These are phyloP conservation scores for Buathra laborator DNA, from an alignment of 2,888 invertebrate species.

Conservation along the genomic window DNA sequence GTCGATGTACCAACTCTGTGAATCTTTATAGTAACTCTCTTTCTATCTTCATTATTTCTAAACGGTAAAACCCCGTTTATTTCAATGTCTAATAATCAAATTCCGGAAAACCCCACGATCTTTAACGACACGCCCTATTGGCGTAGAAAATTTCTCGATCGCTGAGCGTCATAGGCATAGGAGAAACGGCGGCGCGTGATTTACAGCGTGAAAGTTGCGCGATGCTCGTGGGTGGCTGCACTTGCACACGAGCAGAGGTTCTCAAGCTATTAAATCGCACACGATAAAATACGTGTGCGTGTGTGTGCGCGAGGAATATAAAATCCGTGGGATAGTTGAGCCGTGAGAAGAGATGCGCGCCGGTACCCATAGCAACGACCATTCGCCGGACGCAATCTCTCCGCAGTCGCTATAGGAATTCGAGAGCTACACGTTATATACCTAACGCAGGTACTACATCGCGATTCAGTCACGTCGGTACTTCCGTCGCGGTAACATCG, in stretches of 20 bases:
- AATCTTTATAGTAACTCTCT: conserved; percentile 19
- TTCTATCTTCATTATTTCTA: not conserved
- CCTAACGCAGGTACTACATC: not conserved
- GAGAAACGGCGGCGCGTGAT: not conserved
- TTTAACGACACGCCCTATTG: conserved; percentile 13
- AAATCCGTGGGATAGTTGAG: not conserved
- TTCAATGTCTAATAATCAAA: not conserved
- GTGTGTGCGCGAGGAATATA: not conserved
- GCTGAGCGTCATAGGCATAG: not conserved
- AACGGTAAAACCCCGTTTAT: not conserved
- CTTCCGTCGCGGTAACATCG: conserved; percentile 13
- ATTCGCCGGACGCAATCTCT: not conserved
- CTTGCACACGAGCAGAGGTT: conserved; percentile 6
- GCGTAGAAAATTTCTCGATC: not conserved
- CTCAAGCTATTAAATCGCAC: conserved; percentile 1
- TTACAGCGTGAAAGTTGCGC: conserved; percentile 18
- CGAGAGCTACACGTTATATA: not conserved
- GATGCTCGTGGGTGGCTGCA: conserved; percentile 28
- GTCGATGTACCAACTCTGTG: conserved; percentile 31
- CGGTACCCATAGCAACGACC: conserved; percentile 30
- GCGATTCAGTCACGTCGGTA: conserved; percentile 40
- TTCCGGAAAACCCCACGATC: conserved; percentile 2
- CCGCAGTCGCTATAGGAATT: not conserved
- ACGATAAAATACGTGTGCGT: not conserved
- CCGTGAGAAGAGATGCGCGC: conserved; percentile 7